These are phyloP conservation scores for Hylaeus volcanicus DNA, from an alignment of 1,140 invertebrate species.

Conservation along the genomic window DNA sequence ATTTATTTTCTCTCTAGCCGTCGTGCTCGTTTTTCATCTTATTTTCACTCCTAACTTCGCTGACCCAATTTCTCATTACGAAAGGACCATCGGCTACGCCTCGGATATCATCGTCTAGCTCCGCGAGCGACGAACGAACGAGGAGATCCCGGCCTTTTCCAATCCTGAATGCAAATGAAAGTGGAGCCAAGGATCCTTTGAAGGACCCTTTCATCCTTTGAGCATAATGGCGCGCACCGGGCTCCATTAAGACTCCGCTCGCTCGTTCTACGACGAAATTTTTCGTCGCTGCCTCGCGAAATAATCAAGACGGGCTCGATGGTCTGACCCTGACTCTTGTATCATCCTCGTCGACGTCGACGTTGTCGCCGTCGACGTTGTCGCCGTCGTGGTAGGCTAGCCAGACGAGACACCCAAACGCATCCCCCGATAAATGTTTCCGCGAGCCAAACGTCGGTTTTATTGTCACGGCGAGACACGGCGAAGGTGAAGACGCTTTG, in stretches of 20 bases:
- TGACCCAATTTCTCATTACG: slow-evolving; percentile 56
- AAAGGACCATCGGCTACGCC: slow-evolving; percentile 28
- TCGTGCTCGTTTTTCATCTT: slow-evolving; percentile 12
- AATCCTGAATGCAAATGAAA: slow-evolving; percentile 71
- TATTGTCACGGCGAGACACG: not conserved
- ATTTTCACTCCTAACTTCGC: slow-evolving; percentile 16
- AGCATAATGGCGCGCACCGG: slow-evolving; percentile 54
- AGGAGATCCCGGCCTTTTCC: slow-evolving; percentile 31
- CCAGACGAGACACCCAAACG: slow-evolving; percentile 15
- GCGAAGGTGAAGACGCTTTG: slow-evolving; percentile 4
- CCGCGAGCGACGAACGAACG: slow-evolving; percentile 19
- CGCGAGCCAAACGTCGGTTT: not conserved
- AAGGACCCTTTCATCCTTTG: slow-evolving; percentile 63
- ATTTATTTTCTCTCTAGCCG: slow-evolving; percentile 32
- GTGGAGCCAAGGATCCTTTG: slow-evolving; percentile 61
- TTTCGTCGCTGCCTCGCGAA: slow-evolving; percentile 49
- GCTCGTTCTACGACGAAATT: slow-evolving; percentile 49
- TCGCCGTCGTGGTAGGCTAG: not conserved
- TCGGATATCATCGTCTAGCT: slow-evolving; percentile 28
- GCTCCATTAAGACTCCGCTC: slow-evolving; percentile 57
- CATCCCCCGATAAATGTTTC: slow-evolving; percentile 7
- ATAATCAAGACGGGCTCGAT: slow-evolving; percentile 53
- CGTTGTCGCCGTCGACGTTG: not conserved
- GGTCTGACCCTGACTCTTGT: slow-evolving; percentile 29
- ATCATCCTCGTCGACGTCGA: not conserved